Base-by-base conservation (phyloP, 2,113 vertebrate species). In the Onychostoma macrolepis region DNA sequence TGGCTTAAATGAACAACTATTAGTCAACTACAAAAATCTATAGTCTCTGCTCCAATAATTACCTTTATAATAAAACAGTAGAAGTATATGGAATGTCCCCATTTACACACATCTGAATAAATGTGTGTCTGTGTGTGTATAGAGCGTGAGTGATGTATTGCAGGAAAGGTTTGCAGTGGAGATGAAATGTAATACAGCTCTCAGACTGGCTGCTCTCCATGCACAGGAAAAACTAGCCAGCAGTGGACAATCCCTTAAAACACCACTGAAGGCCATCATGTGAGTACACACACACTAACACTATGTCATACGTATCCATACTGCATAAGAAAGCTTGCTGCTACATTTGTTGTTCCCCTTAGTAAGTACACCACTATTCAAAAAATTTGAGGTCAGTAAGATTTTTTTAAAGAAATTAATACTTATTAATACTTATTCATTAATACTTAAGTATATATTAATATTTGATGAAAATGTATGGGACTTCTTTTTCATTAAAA, bases 91-190 rank as follows among this genome's bases (percentile, higher is more conserved):
- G 12, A 3, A 67, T 67, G 28, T 33, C 5, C 28, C 65, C 13
- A 30, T 67, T 33, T 67, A 33, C 0, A 30, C 28, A 30, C 28
- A 67, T 28, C 61, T 65, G 38, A 75, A 43, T 75, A 74, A 74
- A 6, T 33, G 53, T 38, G 77, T 81, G 12, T 38, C 17, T 19
- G 26, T 88, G n/a, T 89, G 30, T 87, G 93, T 91, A 15, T 75
- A 99, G 98, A 98, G 98, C 82, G 97, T 98, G 92, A 97, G 96
- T 0, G 98, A 99, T 4, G 98, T 99, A 69, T 96, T 99, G 85
- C 97, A 97, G 93, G 98, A 99, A 77, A 96, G 97, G 65, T 99
- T 97, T 91, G 98, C 98, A 0, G 93, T 98, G 78, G 98, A 99
- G 86, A 99, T 99, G 98, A 97, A 98, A 86, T 99, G 98, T 87